Evolutionary conservation across 2,113 vertebrate genomes (phyloP), one percentile per base, ranked within the genome.

Genomic region (Anarhynchus alexandrinus): DNA sequence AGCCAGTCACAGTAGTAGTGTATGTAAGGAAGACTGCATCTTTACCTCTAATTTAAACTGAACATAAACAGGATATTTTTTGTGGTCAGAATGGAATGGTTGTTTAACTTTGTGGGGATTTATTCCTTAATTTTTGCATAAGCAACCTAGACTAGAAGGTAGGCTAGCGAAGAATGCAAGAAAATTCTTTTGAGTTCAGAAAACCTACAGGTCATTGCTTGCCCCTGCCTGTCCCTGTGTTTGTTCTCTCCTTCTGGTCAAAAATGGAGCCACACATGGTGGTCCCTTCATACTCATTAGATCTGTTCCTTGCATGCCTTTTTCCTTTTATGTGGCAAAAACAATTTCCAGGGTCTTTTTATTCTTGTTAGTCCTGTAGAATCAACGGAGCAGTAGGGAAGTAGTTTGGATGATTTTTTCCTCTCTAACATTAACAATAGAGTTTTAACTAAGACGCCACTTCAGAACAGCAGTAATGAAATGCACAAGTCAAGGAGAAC

Each of bases 401-500:
- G 54, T 52, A 58, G 47, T 23, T 74, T 36, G 82, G 67, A 57
- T 34, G 5, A 12, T 42, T 61, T 88, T 88, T 84, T 88, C 42
- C 51, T 73, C 23, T 74, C 47, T 86, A 66, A 83, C 19, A 54
- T 88, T 84, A 84, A 89, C 86, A 95, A 74, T 18, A 82, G 61
- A 49, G 34, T 91, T 96, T 96, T 94, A 94, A 94, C 66, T 80
- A 90, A 89, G 70, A 67, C 6, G 0, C 65, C 34, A 30, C 66
- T 94, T 82, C 49, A 80, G 73, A 90, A 66, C 38, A 80, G 54
- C 43, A 74, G 64, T 93, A 94, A 94, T 67, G 58, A 88, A 94
- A 87, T 52, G 78, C 78, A 47, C 42, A 80, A 87, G 67, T 55
- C 57, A 83, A 87, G 70, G 61, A 95, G 59, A 94, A 36, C 70